Conservation (phyloP, 2,113 vertebrate genomes). For the Gadus macrocephalus region DNA sequence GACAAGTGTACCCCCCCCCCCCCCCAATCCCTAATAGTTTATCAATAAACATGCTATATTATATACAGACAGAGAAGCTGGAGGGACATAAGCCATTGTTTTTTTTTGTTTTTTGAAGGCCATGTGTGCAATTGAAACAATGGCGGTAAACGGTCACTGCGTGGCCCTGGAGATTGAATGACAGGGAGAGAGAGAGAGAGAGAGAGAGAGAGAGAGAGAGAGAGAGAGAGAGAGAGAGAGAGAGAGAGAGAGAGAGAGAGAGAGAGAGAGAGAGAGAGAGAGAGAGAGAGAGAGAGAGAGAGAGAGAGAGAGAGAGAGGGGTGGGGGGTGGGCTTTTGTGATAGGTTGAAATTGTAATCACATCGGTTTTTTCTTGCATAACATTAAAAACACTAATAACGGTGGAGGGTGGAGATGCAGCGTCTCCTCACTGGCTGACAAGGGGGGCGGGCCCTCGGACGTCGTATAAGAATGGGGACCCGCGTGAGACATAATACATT, state of each 20-base stretch:
- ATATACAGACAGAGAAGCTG: too few relatives aligned
- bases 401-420: slow-evolving; percentile 66
- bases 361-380: slow-evolving; percentile 62
- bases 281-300: slow-evolving; percentile 10
- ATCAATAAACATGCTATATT: too few relatives aligned
- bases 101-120: too few relatives aligned
- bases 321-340: slow-evolving; percentile 58
- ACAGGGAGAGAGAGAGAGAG: slow-evolving; percentile 31
- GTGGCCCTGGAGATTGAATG: background rate
- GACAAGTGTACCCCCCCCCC: too few relatives aligned
- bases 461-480: slow-evolving; percentile 67
- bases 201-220: background rate
- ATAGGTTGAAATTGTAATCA: slow-evolving; percentile 53
- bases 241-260: background rate
- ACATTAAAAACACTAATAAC: slow-evolving; percentile 43
- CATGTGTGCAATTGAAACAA: too few relatives aligned
- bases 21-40: too few relatives aligned
- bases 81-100: too few relatives aligned
- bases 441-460: slow-evolving; percentile 64
- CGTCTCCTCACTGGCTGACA: slow-evolving; percentile 64
- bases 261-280: slow-evolving; percentile 15
- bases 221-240: too few relatives aligned
- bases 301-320: slow-evolving; percentile 20
- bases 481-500: slow-evolving; percentile 41
- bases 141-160: background rate